Percentiles rank a stretch among this genome's conserved stretches.
phyloP scores from a whole-genome alignment of 2,113 vertebrate species.

The Notechis scutatus region DNA sequence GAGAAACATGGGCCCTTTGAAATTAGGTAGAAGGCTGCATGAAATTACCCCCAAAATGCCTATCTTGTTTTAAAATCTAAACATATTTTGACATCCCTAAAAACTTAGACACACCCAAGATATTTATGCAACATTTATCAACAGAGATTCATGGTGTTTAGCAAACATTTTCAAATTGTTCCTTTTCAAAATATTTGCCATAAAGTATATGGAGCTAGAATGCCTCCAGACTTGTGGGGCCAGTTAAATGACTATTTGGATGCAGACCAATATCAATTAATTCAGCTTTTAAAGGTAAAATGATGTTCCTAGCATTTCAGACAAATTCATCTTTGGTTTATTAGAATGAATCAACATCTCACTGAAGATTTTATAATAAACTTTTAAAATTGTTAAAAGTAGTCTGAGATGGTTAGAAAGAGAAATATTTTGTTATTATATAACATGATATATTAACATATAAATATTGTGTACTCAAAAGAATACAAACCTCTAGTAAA shows the following conservation, averaged over 20 bases:
- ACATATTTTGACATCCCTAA: not conserved
- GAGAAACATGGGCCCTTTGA: not conserved
- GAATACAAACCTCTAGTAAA: conserved; percentile 38
- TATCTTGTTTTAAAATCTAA: not conserved
- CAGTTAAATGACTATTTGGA: not conserved
- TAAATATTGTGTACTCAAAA: conserved; percentile 2
- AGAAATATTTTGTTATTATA: conserved; percentile 15
- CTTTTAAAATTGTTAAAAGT: conserved; percentile 8
- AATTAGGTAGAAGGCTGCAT: not conserved
- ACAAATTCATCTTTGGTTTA: conserved; percentile 23
- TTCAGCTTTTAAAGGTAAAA: conserved; percentile 19
- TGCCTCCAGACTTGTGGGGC: not conserved
- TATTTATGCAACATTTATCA: not conserved
- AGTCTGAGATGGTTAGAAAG: not conserved
- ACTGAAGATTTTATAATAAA: conserved; percentile 10
- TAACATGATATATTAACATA: conserved; percentile 6
- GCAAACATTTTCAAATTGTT: not conserved
- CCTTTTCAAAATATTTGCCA: not conserved
- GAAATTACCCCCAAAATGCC: not conserved
- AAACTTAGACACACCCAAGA: not conserved
- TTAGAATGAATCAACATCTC: conserved; percentile 19
- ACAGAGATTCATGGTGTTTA: not conserved
- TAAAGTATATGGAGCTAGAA: not conserved
- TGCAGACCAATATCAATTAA: not conserved
- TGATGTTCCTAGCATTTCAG: not conserved